Conservation (phyloP, 2,888 invertebrate genomes). For the Scaptomyza reducta region DNA sequence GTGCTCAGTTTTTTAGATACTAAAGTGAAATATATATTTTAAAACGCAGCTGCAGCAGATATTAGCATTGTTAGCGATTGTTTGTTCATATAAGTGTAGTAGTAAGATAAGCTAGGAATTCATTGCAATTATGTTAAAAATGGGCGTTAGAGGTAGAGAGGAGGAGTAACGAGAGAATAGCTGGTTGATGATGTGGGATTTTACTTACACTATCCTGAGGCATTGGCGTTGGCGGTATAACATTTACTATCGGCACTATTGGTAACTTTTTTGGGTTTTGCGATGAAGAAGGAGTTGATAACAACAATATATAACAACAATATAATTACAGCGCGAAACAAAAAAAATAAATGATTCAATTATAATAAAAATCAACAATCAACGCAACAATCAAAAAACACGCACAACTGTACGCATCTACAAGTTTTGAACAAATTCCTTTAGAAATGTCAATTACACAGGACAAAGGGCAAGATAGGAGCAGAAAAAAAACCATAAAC, state of each 20-base stretch:
- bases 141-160: slow-evolving; percentile 11
- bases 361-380: slow-evolving; percentile 44
- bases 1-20: no score
- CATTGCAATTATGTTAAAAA: slow-evolving; percentile 18
- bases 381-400: slow-evolving; percentile 32
- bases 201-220: slow-evolving; percentile 77
- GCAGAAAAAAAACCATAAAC: no score
- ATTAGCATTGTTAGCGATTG: slow-evolving; percentile 36
- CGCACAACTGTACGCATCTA: slow-evolving; percentile 40
- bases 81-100: slow-evolving; percentile 8
- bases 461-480: neutral
- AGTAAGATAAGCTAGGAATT: slow-evolving; percentile 40
- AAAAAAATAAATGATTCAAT: slow-evolving; percentile 68
- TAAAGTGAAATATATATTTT: slow-evolving; percentile 6
- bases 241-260: slow-evolving; percentile 77
- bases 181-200: slow-evolving; percentile 35
- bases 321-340: slow-evolving; percentile 49
- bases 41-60: slow-evolving; percentile 10
- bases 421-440: neutral
- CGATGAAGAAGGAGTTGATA: slow-evolving; percentile 60
- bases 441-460: slow-evolving; percentile 18
- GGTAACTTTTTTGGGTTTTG: slow-evolving; percentile 61
- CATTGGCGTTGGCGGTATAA: slow-evolving; percentile 72
- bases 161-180: slow-evolving; percentile 17
- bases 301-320: slow-evolving; percentile 12